Evolutionary conservation across 2,113 vertebrate species (phyloP).

Genomic region (Climacteris rufus): DNA sequence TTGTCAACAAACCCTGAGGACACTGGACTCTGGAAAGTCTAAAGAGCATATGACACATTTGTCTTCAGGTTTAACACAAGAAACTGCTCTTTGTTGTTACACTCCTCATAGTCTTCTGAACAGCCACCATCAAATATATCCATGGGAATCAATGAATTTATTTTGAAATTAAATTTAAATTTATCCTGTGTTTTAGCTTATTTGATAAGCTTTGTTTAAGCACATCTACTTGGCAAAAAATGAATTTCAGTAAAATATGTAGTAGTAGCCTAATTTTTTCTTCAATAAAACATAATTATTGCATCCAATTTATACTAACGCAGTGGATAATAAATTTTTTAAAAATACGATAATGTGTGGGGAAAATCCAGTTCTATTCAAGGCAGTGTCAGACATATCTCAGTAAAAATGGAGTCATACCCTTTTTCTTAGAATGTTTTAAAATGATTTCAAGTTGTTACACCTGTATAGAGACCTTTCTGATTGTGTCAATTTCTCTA

Average conservation of each 20-base stretch:
- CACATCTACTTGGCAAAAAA: neutral
- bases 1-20: neutral
- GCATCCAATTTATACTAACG: neutral
- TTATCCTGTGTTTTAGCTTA: neutral
- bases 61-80: neutral
- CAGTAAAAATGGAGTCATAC: neutral
- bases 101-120: neutral
- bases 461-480: neutral
- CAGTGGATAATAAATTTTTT: neutral
- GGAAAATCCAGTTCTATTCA: neutral
- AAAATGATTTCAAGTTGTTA: neutral
- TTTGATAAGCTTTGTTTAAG: neutral
- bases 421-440: neutral
- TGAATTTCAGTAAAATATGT: neutral
- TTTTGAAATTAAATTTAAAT: neutral
- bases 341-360: neutral
- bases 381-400: neutral
- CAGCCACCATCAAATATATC: neutral
- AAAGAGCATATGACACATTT: neutral
- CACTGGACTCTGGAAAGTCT: neutral
- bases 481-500: neutral
- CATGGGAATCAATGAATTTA: neutral
- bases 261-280: neutral
- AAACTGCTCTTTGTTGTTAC: neutral
- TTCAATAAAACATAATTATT: neutral